Evolutionary conservation across 2,113 vertebrate species (phyloP), one percentile per base, ranked within the genome.

Genomic region (Paradisaea rubra): DNA sequence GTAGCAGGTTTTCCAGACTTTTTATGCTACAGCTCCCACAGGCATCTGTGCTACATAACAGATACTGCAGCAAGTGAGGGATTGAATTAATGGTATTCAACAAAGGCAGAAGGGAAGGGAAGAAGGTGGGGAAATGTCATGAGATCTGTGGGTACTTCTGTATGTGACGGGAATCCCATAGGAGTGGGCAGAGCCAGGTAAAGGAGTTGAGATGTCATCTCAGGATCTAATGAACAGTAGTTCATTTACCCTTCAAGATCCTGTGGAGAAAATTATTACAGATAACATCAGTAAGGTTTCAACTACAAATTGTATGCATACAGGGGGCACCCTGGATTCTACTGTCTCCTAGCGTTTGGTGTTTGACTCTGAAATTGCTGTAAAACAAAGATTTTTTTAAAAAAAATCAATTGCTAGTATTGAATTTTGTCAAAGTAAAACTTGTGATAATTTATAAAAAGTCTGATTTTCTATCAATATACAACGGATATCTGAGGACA

Each of bases 241-340:
- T 15, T 65, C 7, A 11, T 28, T 83, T 56, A 47, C 2, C 23
- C 37, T 89, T 66, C 42, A 60, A 28, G 4, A 17, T 73, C 21
- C 31, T 78, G 15, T 31, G n/a, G 10, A 59, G 21, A 63, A 89
- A 89, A 70, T 12, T 0, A 0, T 22, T 31, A 30, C 15, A 25
- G 20, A 15, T 53, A 63, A 44, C 7, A 9, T 31, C 52, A 21
- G 7, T 44, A 18, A 64, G 10, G 11, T 50, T 50, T 74, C 47
- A 33, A 10, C 27, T 41, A 25, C 2, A 28, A 50, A 70, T 7
- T 8, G 1, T 9, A 8, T 28, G 25, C 1, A 1, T 56, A 5
- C 11, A 27, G 49, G 60, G 37, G 31, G 11, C 16, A 39, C 4
- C 35, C 35, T 76, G n/a, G 2, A 28, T 76, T 60, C 52, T 33